phyloP scores from a whole-genome alignment of 2,797 vertebrate species.

The Steatocranus sp. region DNA sequence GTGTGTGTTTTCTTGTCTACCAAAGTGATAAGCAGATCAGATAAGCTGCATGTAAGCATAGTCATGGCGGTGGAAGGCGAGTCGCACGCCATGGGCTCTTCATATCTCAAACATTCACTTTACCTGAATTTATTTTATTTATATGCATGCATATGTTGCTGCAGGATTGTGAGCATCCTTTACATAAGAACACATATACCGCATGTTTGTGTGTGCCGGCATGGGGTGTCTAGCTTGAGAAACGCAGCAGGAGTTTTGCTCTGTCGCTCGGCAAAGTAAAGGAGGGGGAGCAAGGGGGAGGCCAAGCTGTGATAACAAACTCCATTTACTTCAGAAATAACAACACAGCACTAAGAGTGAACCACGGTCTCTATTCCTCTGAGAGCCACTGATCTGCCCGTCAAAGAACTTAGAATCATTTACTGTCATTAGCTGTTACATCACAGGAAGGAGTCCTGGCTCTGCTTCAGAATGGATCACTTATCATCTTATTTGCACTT shows the following conservation, averaged over 20 bases:
- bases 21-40: slow-evolving; percentile 54
- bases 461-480: neutral
- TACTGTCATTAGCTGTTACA: slow-evolving; percentile 40
- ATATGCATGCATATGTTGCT: neutral
- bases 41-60: slow-evolving; percentile 62
- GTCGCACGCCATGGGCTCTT: slow-evolving; percentile 47
- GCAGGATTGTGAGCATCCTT: neutral
- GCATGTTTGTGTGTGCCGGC: slow-evolving; percentile 2
- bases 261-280: slow-evolving; percentile 34
- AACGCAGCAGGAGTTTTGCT: slow-evolving; percentile 57
- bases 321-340: slow-evolving; percentile 63
- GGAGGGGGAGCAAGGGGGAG: slow-evolving; percentile 1
- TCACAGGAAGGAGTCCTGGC: slow-evolving; percentile 36
- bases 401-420: slow-evolving; percentile 19
- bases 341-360: slow-evolving; percentile 41
- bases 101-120: neutral
- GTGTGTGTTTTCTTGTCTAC: slow-evolving; percentile 30
- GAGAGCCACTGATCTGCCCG: slow-evolving; percentile 37
- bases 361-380: slow-evolving; percentile 27
- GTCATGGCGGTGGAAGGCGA: slow-evolving; percentile 24
- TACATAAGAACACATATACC: neutral
- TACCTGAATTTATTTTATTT: neutral
- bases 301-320: slow-evolving; percentile 73
- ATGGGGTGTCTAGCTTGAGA: slow-evolving; percentile 59
- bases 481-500: slow-evolving; percentile 46